Evolutionary conservation across 2,113 vertebrate species (phyloP), one percentile per base, ranked within the genome.

Genomic region (Pteropus alecto): DNA sequence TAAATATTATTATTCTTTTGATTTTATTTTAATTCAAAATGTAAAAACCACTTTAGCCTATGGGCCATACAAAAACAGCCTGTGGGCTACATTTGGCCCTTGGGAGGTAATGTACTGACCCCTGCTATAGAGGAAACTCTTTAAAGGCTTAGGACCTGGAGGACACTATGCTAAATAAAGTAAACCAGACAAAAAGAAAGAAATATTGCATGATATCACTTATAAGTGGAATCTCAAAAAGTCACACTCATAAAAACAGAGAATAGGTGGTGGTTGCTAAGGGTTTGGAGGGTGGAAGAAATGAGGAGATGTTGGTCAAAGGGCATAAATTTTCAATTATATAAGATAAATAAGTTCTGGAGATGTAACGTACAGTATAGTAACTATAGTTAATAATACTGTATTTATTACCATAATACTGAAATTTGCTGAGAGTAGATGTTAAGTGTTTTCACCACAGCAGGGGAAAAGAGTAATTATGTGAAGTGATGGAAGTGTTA

Each of bases 1-100:
- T 14, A 77, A 51, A 21, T 85, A 67, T 33, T 74, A 12, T 28
- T 91, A 13, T 93, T 67, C 41, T 48, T 86, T 90, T 68, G 16
- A 68, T 90, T 83, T 95, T 76, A 65, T 91, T 87, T 83, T 21
- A 41, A 33, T 46, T 91, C 13, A 92, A 87, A 87, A 68, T 54
- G 3, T 63, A 60, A 54, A 73, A 79, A 30, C 12, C 35, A 93
- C 71, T 89, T 84, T 46, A 48, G 68, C 48, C 43, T 46, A 7
- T 0, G 13, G 48, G 74, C 12, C 73, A 60, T 35, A 51, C 8
- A 51, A 56, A 90, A 83, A 35, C n/a, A 86, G 38, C 26, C 26
- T n/a, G 7, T 46, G 26, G 9, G 9, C 8, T 51, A 11, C 48
- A 35, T 24, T 26, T 81, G 56, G 56, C 26, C 24, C 8, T 28